phyloP scores from a whole-genome alignment of 2,113 vertebrate species.

The Corythoichthys haematopterus region DNA sequence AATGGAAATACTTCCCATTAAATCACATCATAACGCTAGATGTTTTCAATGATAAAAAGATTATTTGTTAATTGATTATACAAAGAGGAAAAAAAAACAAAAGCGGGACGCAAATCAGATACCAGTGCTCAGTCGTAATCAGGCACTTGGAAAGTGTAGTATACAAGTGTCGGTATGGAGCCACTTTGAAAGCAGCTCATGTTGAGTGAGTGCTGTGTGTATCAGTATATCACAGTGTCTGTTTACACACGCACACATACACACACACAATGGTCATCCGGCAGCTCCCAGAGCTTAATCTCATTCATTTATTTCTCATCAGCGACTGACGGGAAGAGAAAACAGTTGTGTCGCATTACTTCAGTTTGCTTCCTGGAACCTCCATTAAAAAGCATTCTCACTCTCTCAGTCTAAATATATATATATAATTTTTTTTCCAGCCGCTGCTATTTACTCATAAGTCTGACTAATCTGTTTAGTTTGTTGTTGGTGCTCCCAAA shows the following conservation, averaged over 20 bases:
- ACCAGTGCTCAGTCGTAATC: not conserved
- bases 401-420: not conserved
- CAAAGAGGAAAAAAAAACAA: not conserved
- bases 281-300: conserved; percentile 55
- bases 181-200: conserved; percentile 1
- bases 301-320: conserved; percentile 65
- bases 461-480: conserved; percentile 68
- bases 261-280: conserved; percentile 5
- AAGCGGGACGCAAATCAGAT: not conserved
- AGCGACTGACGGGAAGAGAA: conserved; percentile 56
- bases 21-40: not conserved
- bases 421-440: conserved; percentile 30
- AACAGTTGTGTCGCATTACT: conserved; percentile 54
- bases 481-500: conserved; percentile 57
- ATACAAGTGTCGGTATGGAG: not conserved
- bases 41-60: not conserved
- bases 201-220: conserved; percentile 1
- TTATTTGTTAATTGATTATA: not conserved
- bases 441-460: conserved; percentile 62
- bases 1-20: not conserved
- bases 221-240: conserved; percentile 3
- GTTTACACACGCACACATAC: conserved; percentile 25
- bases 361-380: conserved; percentile 57
- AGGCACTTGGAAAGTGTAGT: not conserved
- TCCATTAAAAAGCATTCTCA: conserved; percentile 45